Percentiles rank a stretch among this genome's conserved stretches.
phyloP scores from a whole-genome alignment of 2,888 invertebrate genomes.

The Drosophila eohydei region DNA sequence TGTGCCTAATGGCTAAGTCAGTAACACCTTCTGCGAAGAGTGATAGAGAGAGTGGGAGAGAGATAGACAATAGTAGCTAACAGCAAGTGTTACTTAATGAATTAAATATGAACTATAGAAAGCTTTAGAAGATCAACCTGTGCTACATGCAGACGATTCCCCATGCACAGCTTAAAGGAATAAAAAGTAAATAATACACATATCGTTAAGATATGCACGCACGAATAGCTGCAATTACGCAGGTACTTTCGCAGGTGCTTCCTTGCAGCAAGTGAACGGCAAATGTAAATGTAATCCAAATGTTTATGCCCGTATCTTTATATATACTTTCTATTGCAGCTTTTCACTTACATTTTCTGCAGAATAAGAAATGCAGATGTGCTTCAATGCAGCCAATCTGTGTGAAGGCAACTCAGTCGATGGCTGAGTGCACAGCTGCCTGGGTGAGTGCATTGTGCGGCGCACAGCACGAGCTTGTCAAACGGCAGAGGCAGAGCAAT shows the following conservation, averaged over 20 bases:
- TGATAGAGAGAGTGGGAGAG: too few relatives aligned
- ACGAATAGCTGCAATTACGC: slow-evolving; percentile 36
- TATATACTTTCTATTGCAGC: slow-evolving; percentile 10
- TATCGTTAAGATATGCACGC: slow-evolving; percentile 25
- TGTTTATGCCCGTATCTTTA: slow-evolving; percentile 8
- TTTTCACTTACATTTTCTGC: slow-evolving; percentile 18
- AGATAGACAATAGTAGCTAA: too few relatives aligned
- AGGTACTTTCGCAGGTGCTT: slow-evolving; percentile 12
- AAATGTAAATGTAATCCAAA: slow-evolving; percentile 31
- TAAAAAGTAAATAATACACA: neutral
- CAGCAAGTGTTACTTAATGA: neutral
- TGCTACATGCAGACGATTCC: neutral
- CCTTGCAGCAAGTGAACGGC: slow-evolving; percentile 1
- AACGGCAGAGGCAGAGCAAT: neutral
- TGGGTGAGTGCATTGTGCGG: slow-evolving; percentile 10
- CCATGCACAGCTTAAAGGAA: neutral
- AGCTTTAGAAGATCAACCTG: neutral
- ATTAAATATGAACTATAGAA: neutral
- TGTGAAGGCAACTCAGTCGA: slow-evolving; percentile 38
- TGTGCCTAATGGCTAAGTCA: too few relatives aligned
- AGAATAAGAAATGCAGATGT: slow-evolving; percentile 45
- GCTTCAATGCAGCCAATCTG: slow-evolving; percentile 49
- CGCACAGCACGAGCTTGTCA: slow-evolving; percentile 28
- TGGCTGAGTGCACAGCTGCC: slow-evolving; percentile 43
- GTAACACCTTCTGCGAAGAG: too few relatives aligned